Evolutionary conservation across 2,113 vertebrate species (phyloP).

Genomic region (Siniperca knerii): DNA sequence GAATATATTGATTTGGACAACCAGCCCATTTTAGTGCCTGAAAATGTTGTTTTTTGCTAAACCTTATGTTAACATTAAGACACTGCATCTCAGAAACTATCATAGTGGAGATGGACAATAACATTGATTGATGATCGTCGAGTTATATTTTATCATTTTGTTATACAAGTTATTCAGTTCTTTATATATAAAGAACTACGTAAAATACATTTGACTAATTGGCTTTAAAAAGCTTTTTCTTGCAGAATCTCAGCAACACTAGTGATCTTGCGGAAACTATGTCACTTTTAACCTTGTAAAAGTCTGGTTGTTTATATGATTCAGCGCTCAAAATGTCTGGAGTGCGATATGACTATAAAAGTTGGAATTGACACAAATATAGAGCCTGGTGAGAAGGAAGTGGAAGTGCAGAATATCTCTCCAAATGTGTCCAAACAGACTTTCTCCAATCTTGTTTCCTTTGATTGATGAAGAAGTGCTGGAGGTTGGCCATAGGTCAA

Average conservation of each 20-base stretch:
- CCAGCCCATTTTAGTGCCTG: too few relatives aligned
- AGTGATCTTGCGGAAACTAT: background rate
- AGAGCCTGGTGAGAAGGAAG: background rate
- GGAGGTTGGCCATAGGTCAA: background rate
- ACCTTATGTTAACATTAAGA: too few relatives aligned
- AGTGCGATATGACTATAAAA: background rate
- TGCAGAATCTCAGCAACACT: background rate
- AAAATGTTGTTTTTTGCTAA: too few relatives aligned
- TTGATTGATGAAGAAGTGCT: background rate
- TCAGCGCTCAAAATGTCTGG: background rate
- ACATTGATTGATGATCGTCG: too few relatives aligned
- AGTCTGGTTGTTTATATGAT: conserved; percentile 5
- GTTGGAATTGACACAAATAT: background rate
- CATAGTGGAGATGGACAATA: background rate
- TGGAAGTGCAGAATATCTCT: background rate
- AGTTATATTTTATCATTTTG: too few relatives aligned
- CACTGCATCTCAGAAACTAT: background rate
- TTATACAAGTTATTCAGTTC: background rate
- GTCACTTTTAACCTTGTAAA: background rate
- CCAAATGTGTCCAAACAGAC: background rate
- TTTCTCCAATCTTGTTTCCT: background rate
- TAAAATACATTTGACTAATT: background rate
- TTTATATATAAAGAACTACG: background rate
- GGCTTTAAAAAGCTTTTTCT: background rate
- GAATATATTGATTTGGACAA: too few relatives aligned